A percentile compares a stretch with the other conserved stretches of the same genome.
phyloP scores from a whole-genome alignment of 2,113 vertebrate genomes.

The Myotis brandtii region DNA sequence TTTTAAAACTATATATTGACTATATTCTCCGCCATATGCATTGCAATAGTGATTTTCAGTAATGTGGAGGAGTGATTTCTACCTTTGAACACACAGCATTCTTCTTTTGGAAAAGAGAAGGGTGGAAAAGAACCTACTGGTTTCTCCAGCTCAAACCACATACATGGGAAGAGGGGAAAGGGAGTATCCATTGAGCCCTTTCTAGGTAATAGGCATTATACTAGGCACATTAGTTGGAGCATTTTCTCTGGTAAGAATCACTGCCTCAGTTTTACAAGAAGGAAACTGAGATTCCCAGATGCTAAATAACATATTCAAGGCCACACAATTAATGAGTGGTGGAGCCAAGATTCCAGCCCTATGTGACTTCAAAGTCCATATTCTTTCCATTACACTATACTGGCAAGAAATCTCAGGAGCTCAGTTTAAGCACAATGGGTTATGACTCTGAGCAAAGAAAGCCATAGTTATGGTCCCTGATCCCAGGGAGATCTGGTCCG shows the following conservation, averaged over 20 bases:
- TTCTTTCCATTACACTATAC: slow-evolving; percentile 81
- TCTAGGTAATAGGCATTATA: background rate
- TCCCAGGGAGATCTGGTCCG: slow-evolving; percentile 5
- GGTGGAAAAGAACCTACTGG: background rate
- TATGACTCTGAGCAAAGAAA: slow-evolving; percentile 60
- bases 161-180: background rate
- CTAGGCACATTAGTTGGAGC: slow-evolving; percentile 19
- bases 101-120: slow-evolving; percentile 44
- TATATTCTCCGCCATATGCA: background rate
- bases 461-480: slow-evolving; percentile 1
- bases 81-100: background rate
- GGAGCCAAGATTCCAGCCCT: slow-evolving; percentile 81
- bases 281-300: slow-evolving; percentile 80
- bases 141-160: background rate
- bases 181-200: background rate
- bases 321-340: slow-evolving; percentile 78
- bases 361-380: slow-evolving; percentile 81
- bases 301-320: slow-evolving; percentile 75
- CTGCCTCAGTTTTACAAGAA: slow-evolving; percentile 67
- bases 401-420: slow-evolving; percentile 77
- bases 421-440: slow-evolving; percentile 67
- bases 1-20: background rate
- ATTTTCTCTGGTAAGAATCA: slow-evolving; percentile 65
- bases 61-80: background rate
- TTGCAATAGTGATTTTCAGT: background rate